phyloP scores from a whole-genome alignment of 2,888 invertebrate species.

The Xestia rhomboidea region DNA sequence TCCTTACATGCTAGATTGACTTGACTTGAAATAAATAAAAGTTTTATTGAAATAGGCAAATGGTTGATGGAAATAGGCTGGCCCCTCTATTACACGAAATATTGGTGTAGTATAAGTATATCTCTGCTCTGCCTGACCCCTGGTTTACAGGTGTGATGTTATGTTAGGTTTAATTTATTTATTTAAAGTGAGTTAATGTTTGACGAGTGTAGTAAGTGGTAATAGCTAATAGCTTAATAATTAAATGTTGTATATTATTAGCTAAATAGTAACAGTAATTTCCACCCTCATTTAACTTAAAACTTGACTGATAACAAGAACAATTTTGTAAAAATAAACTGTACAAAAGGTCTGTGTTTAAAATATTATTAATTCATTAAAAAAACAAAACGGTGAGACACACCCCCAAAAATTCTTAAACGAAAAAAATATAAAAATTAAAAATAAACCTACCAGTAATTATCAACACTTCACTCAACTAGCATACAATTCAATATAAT shows the following conservation, averaged over 20 bases:
- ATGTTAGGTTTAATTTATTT: neutral
- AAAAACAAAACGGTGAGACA: neutral
- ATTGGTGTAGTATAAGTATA: neutral
- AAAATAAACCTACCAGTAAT: slow-evolving; percentile 44
- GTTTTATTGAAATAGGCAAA: no score
- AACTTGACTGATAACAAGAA: neutral
- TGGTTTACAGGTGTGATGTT: neutral
- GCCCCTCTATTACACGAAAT: neutral
- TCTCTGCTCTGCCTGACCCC: neutral
- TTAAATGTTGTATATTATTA: no score
- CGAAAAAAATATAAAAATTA: neutral
- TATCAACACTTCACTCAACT: slow-evolving; percentile 34
- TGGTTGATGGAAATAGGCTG: neutral
- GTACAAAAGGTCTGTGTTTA: neutral
- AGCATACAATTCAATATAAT: slow-evolving; percentile 13
- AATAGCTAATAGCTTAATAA: neutral
- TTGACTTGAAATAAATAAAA: neutral
- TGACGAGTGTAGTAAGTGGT: neutral
- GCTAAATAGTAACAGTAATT: neutral
- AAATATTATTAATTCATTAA: no score
- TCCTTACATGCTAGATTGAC: neutral
- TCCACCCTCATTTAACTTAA: neutral
- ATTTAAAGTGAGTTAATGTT: neutral
- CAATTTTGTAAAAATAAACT: neutral
- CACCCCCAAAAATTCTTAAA: neutral